Evolutionary conservation across 2,797 vertebrate species (phyloP), one percentile per base, ranked within the genome.

Genomic region (Threskiornis aethiopicus): DNA sequence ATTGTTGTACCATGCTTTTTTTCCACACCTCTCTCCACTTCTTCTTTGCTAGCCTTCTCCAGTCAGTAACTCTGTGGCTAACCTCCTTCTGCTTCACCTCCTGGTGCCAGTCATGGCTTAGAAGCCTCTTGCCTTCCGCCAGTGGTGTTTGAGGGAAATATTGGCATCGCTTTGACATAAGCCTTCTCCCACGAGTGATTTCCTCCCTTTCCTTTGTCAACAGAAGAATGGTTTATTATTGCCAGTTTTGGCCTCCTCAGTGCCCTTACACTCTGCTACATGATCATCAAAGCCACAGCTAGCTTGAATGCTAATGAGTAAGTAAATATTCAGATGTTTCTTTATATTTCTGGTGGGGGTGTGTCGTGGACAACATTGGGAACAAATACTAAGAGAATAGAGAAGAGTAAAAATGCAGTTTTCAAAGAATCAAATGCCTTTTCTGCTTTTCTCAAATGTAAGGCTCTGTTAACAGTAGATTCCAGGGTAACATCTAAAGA

Each of bases 161-260:
- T 95, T 98, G 97, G 77, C 98, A 92, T 97, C 97, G 97, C 97
- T 98, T 97, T 98, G 98, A 97, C 98, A 96, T 98, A 97, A 97
- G 94, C 92, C 97, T 98, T 98, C 98, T 98, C 97, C 98, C 98
- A 94, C 97, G 98, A 98, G 98, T 99, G 99, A 99, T 97, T 98
- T 98, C 98, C 98, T 98, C 98, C 98, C 98, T 99, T 99, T 99
- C 98, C 98, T 99, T 98, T 99, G 98, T 99, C 99, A 98, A 99
- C 99, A 99, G 99, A 99, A 98, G 99, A 99, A 98, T 99, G 99
- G 99, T 99, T 99, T 98, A 99, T 99, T 98, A 99, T 99, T 98
- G 99, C 98, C 98, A 99, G 98, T 97, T 99, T 99, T 98, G 98
- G 98, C 96, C 98, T 99, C 96, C 98, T 99, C 98, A 99, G 99